Conservation (phyloP, 1,140 invertebrate genomes). For the Atta cephalotes region DNA sequence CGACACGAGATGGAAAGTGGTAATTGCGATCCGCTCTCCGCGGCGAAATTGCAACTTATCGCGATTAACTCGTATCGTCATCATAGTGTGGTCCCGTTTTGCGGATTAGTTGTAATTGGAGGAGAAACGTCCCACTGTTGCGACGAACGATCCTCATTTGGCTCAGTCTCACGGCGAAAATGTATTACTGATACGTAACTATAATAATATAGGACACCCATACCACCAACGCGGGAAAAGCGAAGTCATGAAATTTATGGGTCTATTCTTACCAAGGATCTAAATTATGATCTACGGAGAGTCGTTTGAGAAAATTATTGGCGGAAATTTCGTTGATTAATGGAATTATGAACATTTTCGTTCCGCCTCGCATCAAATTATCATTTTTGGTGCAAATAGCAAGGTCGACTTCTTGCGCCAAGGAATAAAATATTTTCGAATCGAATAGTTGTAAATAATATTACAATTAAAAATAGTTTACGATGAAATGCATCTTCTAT, state of each 20-base stretch:
- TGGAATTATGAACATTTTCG: not conserved
- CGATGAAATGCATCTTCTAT: not conserved
- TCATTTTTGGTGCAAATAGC: not conserved
- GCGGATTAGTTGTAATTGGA: conserved; percentile 51
- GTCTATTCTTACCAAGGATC: not conserved
- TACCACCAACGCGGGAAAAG: not conserved
- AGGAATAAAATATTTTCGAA: conserved; percentile 3
- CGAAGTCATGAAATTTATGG: conserved; percentile 19
- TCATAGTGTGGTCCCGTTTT: conserved; percentile 10
- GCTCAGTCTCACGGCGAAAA: not conserved
- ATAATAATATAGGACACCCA: not conserved
- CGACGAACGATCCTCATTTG: not conserved
- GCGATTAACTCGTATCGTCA: conserved; percentile 58
- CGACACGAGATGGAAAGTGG: conserved; percentile 64
- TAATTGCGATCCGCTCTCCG: conserved; percentile 61
- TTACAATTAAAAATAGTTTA: not conserved
- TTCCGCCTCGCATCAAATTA: not conserved
- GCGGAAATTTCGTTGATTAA: not conserved
- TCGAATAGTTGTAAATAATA: not conserved
- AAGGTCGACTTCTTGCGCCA: not conserved
- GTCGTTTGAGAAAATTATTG: conserved; percentile 7
- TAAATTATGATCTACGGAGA: conserved; percentile 16
- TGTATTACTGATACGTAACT: not conserved
- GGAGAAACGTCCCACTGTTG: not conserved
- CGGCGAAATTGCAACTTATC: conserved; percentile 63